Percentiles rank a stretch among this genome's conserved stretches.
Conservation (phyloP, 1,140 invertebrate genomes). For the Hylyphantes graminicola region DNA sequence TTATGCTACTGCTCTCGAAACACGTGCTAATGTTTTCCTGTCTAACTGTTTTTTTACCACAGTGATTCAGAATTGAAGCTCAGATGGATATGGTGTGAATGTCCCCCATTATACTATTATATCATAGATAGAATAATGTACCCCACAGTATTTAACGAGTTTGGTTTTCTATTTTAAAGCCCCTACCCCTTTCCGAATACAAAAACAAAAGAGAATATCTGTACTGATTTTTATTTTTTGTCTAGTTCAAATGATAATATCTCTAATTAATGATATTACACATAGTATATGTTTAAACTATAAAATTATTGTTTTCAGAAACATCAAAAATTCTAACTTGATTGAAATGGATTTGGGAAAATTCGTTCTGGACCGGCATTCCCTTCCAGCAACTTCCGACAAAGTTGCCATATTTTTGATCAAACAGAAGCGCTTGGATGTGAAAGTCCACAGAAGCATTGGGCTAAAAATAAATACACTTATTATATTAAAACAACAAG, state of each 20-base stretch:
- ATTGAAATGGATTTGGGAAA: constrained; percentile 22
- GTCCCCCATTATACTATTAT: no score
- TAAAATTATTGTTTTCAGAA: neutral
- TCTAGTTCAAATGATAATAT: neutral
- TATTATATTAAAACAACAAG: neutral
- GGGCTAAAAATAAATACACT: constrained; percentile 1
- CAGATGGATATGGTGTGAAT: no score
- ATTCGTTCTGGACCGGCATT: neutral
- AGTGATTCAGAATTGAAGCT: no score
- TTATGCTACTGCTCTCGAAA: no score
- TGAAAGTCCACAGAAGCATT: constrained; percentile 13
- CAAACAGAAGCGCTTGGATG: constrained; percentile 51
- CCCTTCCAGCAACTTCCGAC: constrained; percentile 49
- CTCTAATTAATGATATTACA: neutral
- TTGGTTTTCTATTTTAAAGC: no score
- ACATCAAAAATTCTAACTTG: constrained; percentile 10
- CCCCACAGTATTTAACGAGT: neutral
- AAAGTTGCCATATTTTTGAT: constrained; percentile 44
- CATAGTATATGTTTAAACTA: neutral
- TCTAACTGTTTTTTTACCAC: no score
- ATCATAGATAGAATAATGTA: no score
- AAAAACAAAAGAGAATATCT: no score
- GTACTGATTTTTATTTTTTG: neutral
- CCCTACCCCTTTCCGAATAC: no score
- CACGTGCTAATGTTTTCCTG: no score